Base-by-base conservation (phyloP, 2,888 invertebrate species). In the Sinodicranocentrus sp. region DNA sequence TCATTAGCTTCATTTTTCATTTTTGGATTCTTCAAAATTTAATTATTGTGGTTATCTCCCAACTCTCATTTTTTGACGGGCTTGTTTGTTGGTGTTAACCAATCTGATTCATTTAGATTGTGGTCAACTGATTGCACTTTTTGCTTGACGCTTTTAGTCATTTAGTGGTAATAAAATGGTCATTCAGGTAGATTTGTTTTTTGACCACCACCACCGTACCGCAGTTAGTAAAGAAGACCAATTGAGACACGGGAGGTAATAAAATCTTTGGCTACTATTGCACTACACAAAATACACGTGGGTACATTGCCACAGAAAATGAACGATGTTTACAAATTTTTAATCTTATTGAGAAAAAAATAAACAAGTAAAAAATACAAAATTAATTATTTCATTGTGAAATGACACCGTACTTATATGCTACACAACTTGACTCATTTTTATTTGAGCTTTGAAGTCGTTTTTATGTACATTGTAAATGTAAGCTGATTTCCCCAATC, bases 361-460 rank as follows among this genome's bases (percentile, higher is more conserved):
- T 43, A 59, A 57, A 72, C 39, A 72, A 39, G 72, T 72, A 71
- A 72, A 72, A 39, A 19, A 19, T 28, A 6, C n/a, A n/a, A 72
- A 72, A 57, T 59, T 39, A 70, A 70, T 70, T 52, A 52, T 52
- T 17, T n/a, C 54, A 54, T 70, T 59, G 72, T 39, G 39, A 39
- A 39, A 39, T n/a, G n/a, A n/a, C n/a, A n/a, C n/a, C n/a, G n/a
- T n/a, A n/a, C n/a, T 39, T 39, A 13, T 39, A 39, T 39, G 13
- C 13, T 8, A 5, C 39, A 8, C 5, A 8, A 39, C 39, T 39
- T 39, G 13, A 5, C 5, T 13, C 39, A 39, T 13, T 5, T 8
- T 13, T 39, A 39, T 13, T 39, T 39, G 39, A 39, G 39, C 39
- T 8, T 39, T 13, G 39, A 13, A 39, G 39, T 5, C 13, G 13